These are phyloP conservation scores for Bedellia somnulentella DNA, from an alignment of 2,888 invertebrate species.

Conservation along the genomic window DNA sequence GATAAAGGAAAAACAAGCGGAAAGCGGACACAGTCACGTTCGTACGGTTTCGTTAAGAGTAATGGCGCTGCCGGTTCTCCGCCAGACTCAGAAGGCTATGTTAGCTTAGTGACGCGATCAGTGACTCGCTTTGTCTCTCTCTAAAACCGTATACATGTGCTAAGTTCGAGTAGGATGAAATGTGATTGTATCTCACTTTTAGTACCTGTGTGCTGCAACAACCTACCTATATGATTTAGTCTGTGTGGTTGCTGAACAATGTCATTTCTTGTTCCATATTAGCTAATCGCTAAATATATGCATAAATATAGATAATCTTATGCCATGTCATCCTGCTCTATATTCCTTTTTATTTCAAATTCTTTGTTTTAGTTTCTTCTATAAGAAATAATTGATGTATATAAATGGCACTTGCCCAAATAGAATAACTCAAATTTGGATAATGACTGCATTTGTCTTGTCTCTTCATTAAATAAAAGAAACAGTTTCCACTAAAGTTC, in stretches of 20 bases:
- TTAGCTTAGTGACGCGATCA: constrained; percentile 46
- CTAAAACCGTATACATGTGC: constrained; percentile 8
- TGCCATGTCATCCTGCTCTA: too few species aligned
- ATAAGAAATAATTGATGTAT: too few species aligned
- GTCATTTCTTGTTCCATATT: constrained; percentile 39
- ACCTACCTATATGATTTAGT: constrained; percentile 55
- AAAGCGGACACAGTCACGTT: constrained; percentile 52
- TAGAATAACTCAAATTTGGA: too few species aligned
- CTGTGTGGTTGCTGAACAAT: constrained; percentile 40
- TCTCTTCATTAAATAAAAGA: too few species aligned
- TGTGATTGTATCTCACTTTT: constrained; percentile 15
- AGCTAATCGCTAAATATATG: too few species aligned
- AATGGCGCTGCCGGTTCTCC: constrained; percentile 47
- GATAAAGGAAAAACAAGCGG: constrained; percentile 43
- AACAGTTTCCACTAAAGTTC: too few species aligned
- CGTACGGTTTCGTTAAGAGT: constrained; percentile 49
- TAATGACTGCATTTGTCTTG: too few species aligned
- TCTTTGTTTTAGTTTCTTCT: too few species aligned
- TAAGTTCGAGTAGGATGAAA: constrained; percentile 20
- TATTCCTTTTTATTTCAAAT: too few species aligned
- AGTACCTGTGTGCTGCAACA: constrained; percentile 50
- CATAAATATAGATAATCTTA: too few species aligned
- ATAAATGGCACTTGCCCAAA: too few species aligned
- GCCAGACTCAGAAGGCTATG: constrained; percentile 49
- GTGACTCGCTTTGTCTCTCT: constrained; percentile 23